These are phyloP conservation scores for Volucella bombylans DNA, from an alignment of 2,888 invertebrate species.

Conservation along the genomic window DNA sequence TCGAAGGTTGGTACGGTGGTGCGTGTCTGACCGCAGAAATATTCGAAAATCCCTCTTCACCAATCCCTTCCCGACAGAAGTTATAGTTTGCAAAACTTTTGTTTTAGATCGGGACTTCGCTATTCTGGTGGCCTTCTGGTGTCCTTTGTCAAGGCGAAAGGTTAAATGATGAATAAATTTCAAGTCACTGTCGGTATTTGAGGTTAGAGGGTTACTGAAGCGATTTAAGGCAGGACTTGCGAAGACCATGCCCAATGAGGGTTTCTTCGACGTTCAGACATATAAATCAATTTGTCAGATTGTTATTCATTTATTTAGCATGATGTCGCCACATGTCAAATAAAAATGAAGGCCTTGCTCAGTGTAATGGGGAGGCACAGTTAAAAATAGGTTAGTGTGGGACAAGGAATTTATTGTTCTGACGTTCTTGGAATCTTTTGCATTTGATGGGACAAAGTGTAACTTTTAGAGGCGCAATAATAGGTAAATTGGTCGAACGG, in stretches of 20 bases:
- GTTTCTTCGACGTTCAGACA: constrained; percentile 29
- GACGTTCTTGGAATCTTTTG: constrained; percentile 30
- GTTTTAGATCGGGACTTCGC: constrained; percentile 6
- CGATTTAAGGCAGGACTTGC: constrained; percentile 38
- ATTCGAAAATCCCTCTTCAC: constrained; percentile 28
- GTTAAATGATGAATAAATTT: constrained; percentile 56
- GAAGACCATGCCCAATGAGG: constrained; percentile 22
- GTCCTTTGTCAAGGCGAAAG: constrained; percentile 64
- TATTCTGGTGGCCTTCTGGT: constrained; percentile 18
- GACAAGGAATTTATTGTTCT: constrained; percentile 39
- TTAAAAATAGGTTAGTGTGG: constrained; percentile 47
- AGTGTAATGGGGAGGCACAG: background rate
- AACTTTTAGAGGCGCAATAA: background rate
- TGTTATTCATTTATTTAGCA: constrained; percentile 39
- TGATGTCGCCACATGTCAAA: constrained; percentile 53
- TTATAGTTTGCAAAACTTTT: constrained; percentile 24
- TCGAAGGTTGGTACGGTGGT: constrained; percentile 41
- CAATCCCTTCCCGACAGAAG: background rate
- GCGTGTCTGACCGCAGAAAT: constrained; percentile 58
- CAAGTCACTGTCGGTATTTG: constrained; percentile 16
- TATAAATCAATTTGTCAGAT: constrained; percentile 60
- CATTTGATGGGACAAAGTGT: background rate
- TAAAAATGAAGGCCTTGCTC: constrained; percentile 12
- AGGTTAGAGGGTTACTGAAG: background rate
- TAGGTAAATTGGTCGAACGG: background rate